Percentiles rank a stretch among this genome's conserved stretches.
phyloP scores from a whole-genome alignment of 2,113 vertebrate species.

The Sminthopsis crassicaudata region DNA sequence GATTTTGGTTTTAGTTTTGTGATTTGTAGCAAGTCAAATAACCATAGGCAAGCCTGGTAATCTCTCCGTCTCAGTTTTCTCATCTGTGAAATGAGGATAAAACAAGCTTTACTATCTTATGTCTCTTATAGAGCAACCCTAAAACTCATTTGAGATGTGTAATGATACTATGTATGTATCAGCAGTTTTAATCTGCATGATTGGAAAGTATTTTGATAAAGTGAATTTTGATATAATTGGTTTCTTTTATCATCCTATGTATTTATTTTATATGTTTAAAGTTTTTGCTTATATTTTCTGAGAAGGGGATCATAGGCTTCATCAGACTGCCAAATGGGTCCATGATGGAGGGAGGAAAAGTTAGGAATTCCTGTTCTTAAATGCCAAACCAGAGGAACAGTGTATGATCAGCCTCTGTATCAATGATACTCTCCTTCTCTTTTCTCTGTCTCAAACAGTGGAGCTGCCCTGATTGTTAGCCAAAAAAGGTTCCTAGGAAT shows the following conservation, averaged over 20 bases:
- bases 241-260: not conserved
- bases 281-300: too few relatives aligned
- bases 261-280: not conserved
- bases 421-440: too few relatives aligned
- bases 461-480: not conserved
- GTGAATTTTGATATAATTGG: not conserved
- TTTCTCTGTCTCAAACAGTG: not conserved
- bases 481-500: not conserved
- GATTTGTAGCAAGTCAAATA: not conserved
- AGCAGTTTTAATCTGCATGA: not conserved
- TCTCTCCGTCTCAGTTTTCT: not conserved
- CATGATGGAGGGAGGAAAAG: not conserved
- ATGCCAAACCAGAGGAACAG: not conserved
- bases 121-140: not conserved
- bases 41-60: not conserved
- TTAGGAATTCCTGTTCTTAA: not conserved
- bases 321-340: not conserved
- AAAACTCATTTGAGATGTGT: not conserved
- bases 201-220: not conserved
- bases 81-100: not conserved
- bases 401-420: not conserved
- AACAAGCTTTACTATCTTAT: not conserved
- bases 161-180: not conserved
- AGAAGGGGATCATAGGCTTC: not conserved
- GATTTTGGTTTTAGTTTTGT: not conserved